Percentiles rank a stretch among this genome's conserved stretches.
Conservation (phyloP, 30 jellyfish, hydroid and myxozoan species). For the Cassiopea andromeda region DNA sequence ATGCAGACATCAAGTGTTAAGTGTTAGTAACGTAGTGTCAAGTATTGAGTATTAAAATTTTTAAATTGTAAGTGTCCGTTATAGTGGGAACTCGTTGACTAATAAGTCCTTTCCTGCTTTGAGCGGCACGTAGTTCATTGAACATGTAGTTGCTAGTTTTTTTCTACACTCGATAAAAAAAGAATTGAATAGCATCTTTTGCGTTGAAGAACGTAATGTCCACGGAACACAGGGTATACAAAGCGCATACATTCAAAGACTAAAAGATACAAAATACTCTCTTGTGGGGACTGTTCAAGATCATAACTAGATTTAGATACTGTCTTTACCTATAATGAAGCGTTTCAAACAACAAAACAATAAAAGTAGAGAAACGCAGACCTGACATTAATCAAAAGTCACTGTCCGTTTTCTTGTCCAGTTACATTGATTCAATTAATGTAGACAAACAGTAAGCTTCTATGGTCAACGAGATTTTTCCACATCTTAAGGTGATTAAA, state of each 20-base stretch:
- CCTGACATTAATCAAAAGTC: background rate
- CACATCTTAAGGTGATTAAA: background rate
- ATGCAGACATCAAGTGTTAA: too few species aligned
- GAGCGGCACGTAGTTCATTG: too few species aligned
- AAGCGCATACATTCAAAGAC: background rate
- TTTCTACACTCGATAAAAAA: background rate
- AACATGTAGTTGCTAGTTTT: too few species aligned
- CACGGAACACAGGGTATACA: background rate
- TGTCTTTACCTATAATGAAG: background rate
- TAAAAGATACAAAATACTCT: background rate
- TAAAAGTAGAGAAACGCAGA: background rate
- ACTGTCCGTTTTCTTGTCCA: slow-evolving; percentile 1
- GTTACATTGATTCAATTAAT: slow-evolving; percentile 36
- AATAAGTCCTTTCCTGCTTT: too few species aligned
- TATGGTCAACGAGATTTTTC: slow-evolving; percentile 4
- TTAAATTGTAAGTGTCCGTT: too few species aligned
- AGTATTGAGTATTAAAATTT: too few species aligned
- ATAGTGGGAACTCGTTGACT: too few species aligned
- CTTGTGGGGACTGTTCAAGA: slow-evolving; percentile 21
- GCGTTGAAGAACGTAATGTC: background rate
- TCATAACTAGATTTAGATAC: slow-evolving; percentile 18
- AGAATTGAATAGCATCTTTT: background rate
- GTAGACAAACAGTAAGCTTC: background rate
- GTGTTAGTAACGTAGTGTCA: too few species aligned
- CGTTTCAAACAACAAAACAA: background rate